Percentiles rank a stretch among this genome's conserved stretches.
phyloP scores from a whole-genome alignment of 2,888 invertebrate species.

The Drosophila atripex region DNA sequence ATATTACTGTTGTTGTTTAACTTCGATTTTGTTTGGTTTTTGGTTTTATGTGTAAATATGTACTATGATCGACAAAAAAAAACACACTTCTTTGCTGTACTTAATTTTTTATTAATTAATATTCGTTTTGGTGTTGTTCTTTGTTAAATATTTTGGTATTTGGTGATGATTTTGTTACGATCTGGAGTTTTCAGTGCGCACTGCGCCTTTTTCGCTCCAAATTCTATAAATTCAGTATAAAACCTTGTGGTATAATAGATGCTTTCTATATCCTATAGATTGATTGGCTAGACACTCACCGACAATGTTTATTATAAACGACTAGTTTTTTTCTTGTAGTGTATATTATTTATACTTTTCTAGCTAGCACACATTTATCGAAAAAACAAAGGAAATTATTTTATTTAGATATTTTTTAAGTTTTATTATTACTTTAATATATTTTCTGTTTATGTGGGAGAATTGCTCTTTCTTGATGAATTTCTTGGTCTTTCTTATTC shows the following conservation, averaged over 20 bases:
- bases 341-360: conserved; percentile 24
- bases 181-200: conserved; percentile 32
- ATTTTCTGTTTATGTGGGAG: conserved; percentile 12
- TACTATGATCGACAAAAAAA: conserved; percentile 51
- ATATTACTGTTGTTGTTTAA: conserved; percentile 26
- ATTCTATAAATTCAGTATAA: conserved; percentile 75
- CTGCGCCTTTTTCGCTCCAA: conserved; percentile 18
- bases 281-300: conserved; percentile 46
- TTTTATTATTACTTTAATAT: conserved; percentile 21
- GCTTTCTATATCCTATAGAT: conserved; percentile 36
- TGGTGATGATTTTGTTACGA: conserved; percentile 19
- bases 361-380: conserved; percentile 38
- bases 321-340: conserved; percentile 12
- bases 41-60: conserved; percentile 58
- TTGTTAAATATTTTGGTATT: conserved; percentile 19
- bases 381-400: conserved; percentile 41
- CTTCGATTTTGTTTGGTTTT: conserved; percentile 25
- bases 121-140: conserved; percentile 46
- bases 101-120: conserved; percentile 24
- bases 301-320: conserved; percentile 23
- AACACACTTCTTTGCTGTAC: conserved; percentile 39
- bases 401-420: conserved; percentile 5
- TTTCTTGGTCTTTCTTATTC: conserved; percentile 12
- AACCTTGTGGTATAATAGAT: conserved; percentile 58
- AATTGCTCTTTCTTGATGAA: conserved; percentile 50